These are phyloP conservation scores for Spongilla lacustris DNA, from an alignment of 37 sponge, comb jelly and placozoan genomes.

Conservation along the genomic window DNA sequence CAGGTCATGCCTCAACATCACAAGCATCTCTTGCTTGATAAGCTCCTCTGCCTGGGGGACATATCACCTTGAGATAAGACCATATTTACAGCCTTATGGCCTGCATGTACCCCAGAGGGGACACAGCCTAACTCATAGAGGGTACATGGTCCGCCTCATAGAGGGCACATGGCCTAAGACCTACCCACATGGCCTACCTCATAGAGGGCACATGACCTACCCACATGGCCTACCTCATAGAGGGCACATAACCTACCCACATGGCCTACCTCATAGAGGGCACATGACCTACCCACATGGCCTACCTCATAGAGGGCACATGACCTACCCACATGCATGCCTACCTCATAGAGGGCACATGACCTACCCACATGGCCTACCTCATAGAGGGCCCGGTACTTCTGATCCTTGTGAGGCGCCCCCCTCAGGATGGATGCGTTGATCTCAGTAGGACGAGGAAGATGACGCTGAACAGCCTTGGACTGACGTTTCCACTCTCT, in stretches of 20 bases:
- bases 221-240: too few species aligned
- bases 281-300: background rate
- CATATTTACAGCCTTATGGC: too few species aligned
- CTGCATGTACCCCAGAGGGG: too few species aligned
- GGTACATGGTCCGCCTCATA: background rate
- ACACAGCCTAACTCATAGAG: too few species aligned
- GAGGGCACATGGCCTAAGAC: background rate
- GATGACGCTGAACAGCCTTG: slow-evolving; percentile 82
- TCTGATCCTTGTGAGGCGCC: slow-evolving; percentile 77
- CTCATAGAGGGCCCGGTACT: slow-evolving; percentile 70
- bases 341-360: too few species aligned
- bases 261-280: too few species aligned
- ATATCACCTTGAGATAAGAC: too few species aligned
- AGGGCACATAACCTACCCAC: background rate
- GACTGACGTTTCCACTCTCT: slow-evolving; percentile 64
- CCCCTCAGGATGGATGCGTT: slow-evolving; percentile 82
- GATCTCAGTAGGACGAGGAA: slow-evolving; percentile 88
- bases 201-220: slow-evolving; percentile 52
- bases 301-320: background rate
- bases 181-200: slow-evolving; percentile 23
- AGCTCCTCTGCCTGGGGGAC: slow-evolving; percentile 93
- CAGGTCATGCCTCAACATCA: slow-evolving; percentile 83
- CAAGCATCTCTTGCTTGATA: slow-evolving; percentile 90
- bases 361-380: background rate
- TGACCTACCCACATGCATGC: too few species aligned